phyloP scores from a whole-genome alignment of 2,113 vertebrate genomes.

The Columba janthina region DNA sequence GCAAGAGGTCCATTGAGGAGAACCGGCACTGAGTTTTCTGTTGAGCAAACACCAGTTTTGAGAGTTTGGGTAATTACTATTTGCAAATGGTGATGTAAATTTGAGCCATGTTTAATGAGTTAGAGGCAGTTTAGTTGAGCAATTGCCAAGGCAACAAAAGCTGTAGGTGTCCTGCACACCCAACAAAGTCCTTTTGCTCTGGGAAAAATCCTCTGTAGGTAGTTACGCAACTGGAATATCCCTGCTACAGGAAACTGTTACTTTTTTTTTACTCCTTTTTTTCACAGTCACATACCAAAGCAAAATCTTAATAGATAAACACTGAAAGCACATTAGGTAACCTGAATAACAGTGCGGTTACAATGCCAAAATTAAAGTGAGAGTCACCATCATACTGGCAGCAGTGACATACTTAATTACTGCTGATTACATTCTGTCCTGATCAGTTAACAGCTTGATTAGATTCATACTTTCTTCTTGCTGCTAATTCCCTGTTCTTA shows the following conservation, averaged over 20 bases:
- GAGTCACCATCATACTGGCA: neutral
- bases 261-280: neutral
- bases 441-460: neutral
- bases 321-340: neutral
- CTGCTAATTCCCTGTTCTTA: neutral
- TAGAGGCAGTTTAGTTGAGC: neutral
- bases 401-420: neutral
- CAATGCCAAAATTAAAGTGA: neutral
- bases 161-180: neutral
- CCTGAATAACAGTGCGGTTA: neutral
- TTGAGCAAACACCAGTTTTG: neutral
- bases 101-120: neutral
- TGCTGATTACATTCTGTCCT: neutral
- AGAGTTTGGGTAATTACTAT: neutral
- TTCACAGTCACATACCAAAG: neutral
- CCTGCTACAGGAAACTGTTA: neutral
- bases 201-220: neutral
- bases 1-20: neutral
- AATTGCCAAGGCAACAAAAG: neutral
- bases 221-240: neutral
- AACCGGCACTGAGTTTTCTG: neutral
- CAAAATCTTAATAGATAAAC: neutral
- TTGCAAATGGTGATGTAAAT: slow-evolving; percentile 5
- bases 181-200: neutral
- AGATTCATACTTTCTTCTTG: neutral